Percentiles rank a stretch among this genome's conserved stretches.
phyloP scores from a whole-genome alignment of 2,797 vertebrate genomes.

The Myotis myotis region DNA sequence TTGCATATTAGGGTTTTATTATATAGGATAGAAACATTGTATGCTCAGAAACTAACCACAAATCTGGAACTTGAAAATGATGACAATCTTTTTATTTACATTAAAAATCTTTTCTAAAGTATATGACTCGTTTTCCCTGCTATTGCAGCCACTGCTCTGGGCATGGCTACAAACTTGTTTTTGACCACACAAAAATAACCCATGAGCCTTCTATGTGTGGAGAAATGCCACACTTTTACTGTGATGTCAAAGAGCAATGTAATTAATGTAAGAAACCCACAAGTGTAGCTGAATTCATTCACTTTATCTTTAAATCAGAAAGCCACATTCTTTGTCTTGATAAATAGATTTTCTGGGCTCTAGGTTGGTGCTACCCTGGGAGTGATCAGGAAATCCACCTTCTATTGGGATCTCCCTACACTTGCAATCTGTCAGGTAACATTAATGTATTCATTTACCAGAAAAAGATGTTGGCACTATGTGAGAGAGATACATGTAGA shows the following conservation, averaged over 20 bases:
- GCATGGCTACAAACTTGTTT: not conserved
- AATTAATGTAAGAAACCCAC: not conserved
- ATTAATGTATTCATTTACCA: not conserved
- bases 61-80: not conserved
- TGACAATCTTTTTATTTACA: not conserved
- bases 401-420: not conserved
- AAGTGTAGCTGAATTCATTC: not conserved
- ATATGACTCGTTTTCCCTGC: too few species aligned
- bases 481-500: not conserved
- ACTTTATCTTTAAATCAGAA: not conserved
- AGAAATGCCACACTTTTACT: not conserved
- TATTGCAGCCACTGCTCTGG: not conserved
- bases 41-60: not conserved
- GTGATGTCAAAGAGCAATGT: not conserved
- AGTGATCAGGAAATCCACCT: not conserved
- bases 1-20: too few species aligned
- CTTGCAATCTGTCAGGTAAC: not conserved
- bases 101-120: not conserved
- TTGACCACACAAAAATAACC: not conserved
- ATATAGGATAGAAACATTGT: not conserved
- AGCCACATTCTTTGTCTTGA: not conserved
- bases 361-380: not conserved
- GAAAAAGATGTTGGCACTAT: not conserved
- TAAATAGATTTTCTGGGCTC: not conserved
- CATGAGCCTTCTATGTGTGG: fast-evolving